Conservation (phyloP, 1,140 invertebrate species). For the Plodia interpunctella region DNA sequence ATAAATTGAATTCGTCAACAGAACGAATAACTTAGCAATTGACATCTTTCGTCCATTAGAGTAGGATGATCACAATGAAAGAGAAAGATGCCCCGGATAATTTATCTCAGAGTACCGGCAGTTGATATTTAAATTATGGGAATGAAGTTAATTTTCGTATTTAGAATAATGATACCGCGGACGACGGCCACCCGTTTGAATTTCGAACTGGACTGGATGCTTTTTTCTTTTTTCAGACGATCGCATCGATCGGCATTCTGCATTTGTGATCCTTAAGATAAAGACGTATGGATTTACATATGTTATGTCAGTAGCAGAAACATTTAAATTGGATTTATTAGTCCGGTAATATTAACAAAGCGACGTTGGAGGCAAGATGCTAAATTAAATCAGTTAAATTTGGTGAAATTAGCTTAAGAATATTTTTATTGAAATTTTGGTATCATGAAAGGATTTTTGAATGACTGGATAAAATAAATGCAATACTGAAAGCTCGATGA, state of each 20-base stretch:
- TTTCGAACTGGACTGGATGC: slow-evolving; percentile 50
- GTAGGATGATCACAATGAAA: slow-evolving; percentile 24
- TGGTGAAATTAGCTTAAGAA: not conserved
- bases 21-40: slow-evolving; percentile 50
- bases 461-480: too few species aligned
- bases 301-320: slow-evolving; percentile 63
- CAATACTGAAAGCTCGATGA: too few species aligned
- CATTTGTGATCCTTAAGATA: slow-evolving; percentile 71
- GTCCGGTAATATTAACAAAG: slow-evolving; percentile 50
- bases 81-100: slow-evolving; percentile 25
- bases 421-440: too few species aligned
- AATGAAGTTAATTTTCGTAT: slow-evolving; percentile 72
- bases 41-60: slow-evolving; percentile 46
- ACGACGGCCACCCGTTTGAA: slow-evolving; percentile 67
- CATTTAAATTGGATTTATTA: slow-evolving; percentile 75
- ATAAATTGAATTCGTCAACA: slow-evolving; percentile 58
- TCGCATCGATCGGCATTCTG: slow-evolving; percentile 53
- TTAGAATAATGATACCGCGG: slow-evolving; percentile 64
- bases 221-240: slow-evolving; percentile 45
- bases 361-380: slow-evolving; percentile 48
- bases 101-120: slow-evolving; percentile 25
- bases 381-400: not conserved
- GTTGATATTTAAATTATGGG: slow-evolving; percentile 72
- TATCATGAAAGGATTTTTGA: too few species aligned
- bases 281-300: slow-evolving; percentile 75